Evolutionary conservation across 2,113 vertebrate species (phyloP).

Genomic region (Bujurquina vittata): DNA sequence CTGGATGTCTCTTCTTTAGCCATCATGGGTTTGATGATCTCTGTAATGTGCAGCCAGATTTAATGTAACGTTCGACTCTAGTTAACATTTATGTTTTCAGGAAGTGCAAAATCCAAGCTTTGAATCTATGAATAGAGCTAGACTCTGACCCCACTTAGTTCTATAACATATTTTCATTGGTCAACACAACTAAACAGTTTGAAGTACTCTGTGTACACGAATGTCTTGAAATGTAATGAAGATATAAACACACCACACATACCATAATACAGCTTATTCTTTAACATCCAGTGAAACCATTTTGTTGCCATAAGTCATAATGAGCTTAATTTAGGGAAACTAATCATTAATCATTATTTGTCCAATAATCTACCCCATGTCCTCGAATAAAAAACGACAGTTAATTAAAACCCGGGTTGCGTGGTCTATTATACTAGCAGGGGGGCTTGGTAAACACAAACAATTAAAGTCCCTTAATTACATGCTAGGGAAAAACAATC

Average conservation of each 20-base stretch:
- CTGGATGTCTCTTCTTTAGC: background rate
- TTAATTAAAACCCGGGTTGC: background rate
- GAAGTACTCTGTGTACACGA: background rate
- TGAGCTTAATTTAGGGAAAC: background rate
- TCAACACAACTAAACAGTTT: background rate
- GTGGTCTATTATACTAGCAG: constrained; percentile 1
- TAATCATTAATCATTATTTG: constrained; percentile 1
- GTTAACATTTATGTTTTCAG: too few relatives aligned
- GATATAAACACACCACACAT: background rate
- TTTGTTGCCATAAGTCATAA: background rate
- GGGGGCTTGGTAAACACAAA: background rate
- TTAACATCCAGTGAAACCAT: background rate
- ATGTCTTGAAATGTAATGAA: too few relatives aligned
- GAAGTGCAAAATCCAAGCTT: background rate
- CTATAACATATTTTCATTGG: background rate
- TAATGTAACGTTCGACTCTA: background rate
- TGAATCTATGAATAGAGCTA: background rate
- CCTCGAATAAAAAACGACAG: background rate
- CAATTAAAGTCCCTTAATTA: background rate
- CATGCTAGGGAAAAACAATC: background rate
- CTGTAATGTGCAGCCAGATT: background rate
- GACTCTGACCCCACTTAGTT: background rate
- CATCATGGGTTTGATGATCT: too few relatives aligned
- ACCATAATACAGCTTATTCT: background rate
- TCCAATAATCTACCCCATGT: background rate